These are phyloP conservation scores for Calcarius lapponicus DNA, from an alignment of 2,797 vertebrate species.

Conservation along the genomic window DNA sequence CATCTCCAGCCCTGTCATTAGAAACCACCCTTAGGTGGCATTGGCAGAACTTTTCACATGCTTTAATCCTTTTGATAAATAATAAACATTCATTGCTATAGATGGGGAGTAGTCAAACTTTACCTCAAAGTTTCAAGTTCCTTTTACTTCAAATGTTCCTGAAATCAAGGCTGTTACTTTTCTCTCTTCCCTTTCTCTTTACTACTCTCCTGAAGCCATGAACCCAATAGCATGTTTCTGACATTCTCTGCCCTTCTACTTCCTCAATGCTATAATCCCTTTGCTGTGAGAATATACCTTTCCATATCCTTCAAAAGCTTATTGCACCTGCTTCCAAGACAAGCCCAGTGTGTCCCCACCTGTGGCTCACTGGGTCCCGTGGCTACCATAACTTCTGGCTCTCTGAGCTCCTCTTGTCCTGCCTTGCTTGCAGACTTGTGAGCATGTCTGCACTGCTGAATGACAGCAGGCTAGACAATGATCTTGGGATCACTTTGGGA, in stretches of 20 bases:
- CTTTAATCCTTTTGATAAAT: not conserved
- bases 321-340: not conserved
- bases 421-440: not conserved
- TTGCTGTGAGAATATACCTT: not conserved
- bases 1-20: not conserved
- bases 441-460: not conserved
- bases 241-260: not conserved
- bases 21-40: not conserved
- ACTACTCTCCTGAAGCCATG: not conserved
- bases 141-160: not conserved
- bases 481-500: not conserved
- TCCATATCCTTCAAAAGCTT: not conserved
- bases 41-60: not conserved
- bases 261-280: not conserved
- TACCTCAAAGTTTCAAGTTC: not conserved
- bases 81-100: not conserved
- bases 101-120: not conserved
- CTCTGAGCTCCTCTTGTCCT: not conserved
- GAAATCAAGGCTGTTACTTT: not conserved
- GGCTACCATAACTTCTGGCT: not conserved
- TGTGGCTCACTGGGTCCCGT: not conserved
- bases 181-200: not conserved
- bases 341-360: fast-evolving
- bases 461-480: not conserved
- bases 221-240: not conserved